A percentile compares a stretch with the other conserved stretches of the same genome.
These are phyloP conservation scores for Drosophila mayaguana DNA, from an alignment of 2,888 invertebrate species.

Conservation along the genomic window DNA sequence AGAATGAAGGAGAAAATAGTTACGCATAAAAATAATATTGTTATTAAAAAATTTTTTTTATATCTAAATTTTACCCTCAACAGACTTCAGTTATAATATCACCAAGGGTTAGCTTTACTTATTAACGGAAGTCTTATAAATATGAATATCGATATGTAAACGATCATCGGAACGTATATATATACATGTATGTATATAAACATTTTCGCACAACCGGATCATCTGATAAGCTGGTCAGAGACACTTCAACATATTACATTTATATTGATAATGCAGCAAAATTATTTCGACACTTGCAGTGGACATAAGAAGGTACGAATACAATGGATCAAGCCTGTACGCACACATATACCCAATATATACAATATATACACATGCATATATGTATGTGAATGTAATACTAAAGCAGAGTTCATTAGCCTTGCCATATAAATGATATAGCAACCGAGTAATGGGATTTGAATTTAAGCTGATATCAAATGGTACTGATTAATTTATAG, in stretches of 20 bases:
- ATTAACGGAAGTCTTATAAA: neutral
- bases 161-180: neutral
- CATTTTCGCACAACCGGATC: constrained; percentile 23
- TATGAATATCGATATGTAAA: neutral
- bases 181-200: constrained; percentile 10
- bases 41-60: no score
- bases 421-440: constrained; percentile 5
- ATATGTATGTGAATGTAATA: neutral
- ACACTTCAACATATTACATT: neutral
- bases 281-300: constrained; percentile 19
- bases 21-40: no score
- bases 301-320: constrained; percentile 1
- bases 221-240: constrained; percentile 46
- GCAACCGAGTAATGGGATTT: neutral
- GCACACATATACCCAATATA: neutral
- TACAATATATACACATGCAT: neutral
- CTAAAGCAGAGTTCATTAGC: constrained; percentile 23
- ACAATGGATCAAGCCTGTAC: constrained; percentile 7
- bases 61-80: neutral
- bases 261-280: constrained; percentile 18
- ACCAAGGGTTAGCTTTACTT: neutral
- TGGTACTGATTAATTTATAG: neutral
- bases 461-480: constrained; percentile 3
- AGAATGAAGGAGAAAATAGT: no score
- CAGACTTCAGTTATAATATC: neutral